These are phyloP conservation scores for Ibidorhyncha struthersii DNA, from an alignment of 2,113 vertebrate genomes.

Conservation along the genomic window DNA sequence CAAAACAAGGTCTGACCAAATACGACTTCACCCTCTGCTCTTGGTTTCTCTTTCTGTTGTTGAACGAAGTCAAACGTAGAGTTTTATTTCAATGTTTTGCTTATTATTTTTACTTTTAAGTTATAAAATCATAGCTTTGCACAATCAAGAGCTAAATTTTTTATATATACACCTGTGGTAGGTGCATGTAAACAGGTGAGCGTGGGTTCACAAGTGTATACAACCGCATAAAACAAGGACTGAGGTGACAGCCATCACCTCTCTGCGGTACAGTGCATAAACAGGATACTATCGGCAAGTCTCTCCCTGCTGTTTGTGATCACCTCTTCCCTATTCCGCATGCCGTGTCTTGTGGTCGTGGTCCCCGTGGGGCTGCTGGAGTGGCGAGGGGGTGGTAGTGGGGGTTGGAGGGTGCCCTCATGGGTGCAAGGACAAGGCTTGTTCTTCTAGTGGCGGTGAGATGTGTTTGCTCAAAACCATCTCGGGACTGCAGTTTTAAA, in stretches of 20 bases:
- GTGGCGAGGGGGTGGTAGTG: fast-evolving
- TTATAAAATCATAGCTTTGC: background rate
- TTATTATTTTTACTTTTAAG: background rate
- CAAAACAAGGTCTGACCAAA: background rate
- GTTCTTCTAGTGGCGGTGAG: background rate
- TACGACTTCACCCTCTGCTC: background rate
- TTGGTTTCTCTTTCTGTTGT: background rate
- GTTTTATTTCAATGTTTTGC: background rate
- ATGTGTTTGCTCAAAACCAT: background rate
- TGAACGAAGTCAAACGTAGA: background rate
- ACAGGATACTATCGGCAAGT: background rate
- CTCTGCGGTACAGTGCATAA: fast-evolving
- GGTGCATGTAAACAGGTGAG: fast-evolving
- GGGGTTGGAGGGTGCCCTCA: background rate
- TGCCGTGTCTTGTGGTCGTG: fast-evolving
- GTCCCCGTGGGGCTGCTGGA: background rate
- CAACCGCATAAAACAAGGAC: fast-evolving
- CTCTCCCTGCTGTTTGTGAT: background rate
- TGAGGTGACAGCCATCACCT: fast-evolving
- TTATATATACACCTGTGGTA: too few species aligned
- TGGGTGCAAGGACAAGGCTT: background rate
- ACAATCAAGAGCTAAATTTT: background rate
- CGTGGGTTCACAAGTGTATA: background rate
- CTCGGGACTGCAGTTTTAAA: background rate
- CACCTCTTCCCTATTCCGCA: fast-evolving